These are phyloP conservation scores for Perca fluviatilis DNA, from an alignment of 2,113 vertebrate genomes.

Conservation along the genomic window DNA sequence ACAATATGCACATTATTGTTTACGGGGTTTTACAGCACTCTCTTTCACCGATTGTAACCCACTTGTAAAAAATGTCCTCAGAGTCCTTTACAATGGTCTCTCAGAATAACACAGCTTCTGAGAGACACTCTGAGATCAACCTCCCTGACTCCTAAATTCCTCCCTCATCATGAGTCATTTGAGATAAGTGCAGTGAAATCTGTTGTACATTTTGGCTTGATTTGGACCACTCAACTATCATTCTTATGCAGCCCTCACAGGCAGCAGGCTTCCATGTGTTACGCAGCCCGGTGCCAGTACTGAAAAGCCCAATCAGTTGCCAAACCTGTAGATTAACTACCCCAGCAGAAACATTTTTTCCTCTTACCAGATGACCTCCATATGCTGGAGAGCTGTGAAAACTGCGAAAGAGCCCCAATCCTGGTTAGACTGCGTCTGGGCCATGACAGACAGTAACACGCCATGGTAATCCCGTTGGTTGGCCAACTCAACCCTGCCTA, in stretches of 20 bases:
- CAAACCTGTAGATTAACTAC: slow-evolving; percentile 77
- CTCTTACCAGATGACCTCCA: slow-evolving; percentile 62
- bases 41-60: slow-evolving; percentile 40
- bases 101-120: slow-evolving; percentile 34
- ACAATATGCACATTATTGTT: slow-evolving; percentile 40
- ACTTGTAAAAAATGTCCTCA: slow-evolving; percentile 52
- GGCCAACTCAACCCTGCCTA: slow-evolving; percentile 67
- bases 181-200: slow-evolving; percentile 72
- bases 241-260: slow-evolving; percentile 69
- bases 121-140: slow-evolving; percentile 53
- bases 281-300: slow-evolving; percentile 54
- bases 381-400: slow-evolving; percentile 67
- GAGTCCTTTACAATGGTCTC: slow-evolving; percentile 46
- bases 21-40: slow-evolving; percentile 32
- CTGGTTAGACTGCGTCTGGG: slow-evolving; percentile 60
- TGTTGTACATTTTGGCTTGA: slow-evolving; percentile 63
- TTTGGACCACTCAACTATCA: slow-evolving; percentile 68
- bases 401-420: slow-evolving; percentile 62
- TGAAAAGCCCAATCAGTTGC: slow-evolving; percentile 57
- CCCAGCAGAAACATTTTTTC: slow-evolving; percentile 59
- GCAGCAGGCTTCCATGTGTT: slow-evolving; percentile 68
- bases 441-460: slow-evolving; percentile 71
- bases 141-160: slow-evolving; percentile 55
- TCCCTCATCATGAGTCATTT: slow-evolving; percentile 63
- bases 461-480: slow-evolving; percentile 79